Conservation (phyloP, 92 coral and sea anemone species). For the Parazoanthus darwini region DNA sequence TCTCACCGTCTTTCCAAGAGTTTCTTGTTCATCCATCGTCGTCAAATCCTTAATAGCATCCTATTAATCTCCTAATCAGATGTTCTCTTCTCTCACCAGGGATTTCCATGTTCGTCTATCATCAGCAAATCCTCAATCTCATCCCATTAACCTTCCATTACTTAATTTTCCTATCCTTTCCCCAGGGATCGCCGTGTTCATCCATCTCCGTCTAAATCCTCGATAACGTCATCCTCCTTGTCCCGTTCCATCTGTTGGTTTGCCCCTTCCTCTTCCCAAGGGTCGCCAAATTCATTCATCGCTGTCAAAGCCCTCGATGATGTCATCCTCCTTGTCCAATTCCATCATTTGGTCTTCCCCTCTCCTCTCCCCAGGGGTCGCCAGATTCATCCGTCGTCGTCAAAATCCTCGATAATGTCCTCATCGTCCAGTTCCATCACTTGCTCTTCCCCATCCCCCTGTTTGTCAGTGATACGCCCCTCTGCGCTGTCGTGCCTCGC, state of each 20-base stretch:
- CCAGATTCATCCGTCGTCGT: constrained; percentile 48
- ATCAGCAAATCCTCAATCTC: constrained; percentile 65
- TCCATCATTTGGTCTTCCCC: constrained; percentile 7
- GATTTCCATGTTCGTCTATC: constrained; percentile 12
- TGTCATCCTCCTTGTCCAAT: constrained; percentile 39
- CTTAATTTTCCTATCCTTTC: neutral
- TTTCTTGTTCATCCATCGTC: neutral
- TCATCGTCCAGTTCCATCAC: constrained; percentile 39
- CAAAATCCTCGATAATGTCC: constrained; percentile 70
- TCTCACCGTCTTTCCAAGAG: neutral
- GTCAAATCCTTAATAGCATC: constrained; percentile 58
- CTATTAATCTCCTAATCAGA: neutral
- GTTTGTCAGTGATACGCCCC: neutral
- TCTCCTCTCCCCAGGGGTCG: neutral
- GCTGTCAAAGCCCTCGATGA: constrained; percentile 74
- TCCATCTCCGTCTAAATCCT: neutral
- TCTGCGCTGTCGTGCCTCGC: constrained; percentile 11
- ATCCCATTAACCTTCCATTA: constrained; percentile 18
- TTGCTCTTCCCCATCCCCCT: constrained; percentile 11
- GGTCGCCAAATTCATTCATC: constrained; percentile 30
- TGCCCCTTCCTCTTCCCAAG: neutral
- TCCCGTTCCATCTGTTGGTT: too few species aligned
- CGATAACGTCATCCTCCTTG: neutral
- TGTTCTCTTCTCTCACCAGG: neutral
- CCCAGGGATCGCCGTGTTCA: neutral